These are phyloP conservation scores for Brachyistius frenatus DNA, from an alignment of 2,113 vertebrate species.

Conservation along the genomic window DNA sequence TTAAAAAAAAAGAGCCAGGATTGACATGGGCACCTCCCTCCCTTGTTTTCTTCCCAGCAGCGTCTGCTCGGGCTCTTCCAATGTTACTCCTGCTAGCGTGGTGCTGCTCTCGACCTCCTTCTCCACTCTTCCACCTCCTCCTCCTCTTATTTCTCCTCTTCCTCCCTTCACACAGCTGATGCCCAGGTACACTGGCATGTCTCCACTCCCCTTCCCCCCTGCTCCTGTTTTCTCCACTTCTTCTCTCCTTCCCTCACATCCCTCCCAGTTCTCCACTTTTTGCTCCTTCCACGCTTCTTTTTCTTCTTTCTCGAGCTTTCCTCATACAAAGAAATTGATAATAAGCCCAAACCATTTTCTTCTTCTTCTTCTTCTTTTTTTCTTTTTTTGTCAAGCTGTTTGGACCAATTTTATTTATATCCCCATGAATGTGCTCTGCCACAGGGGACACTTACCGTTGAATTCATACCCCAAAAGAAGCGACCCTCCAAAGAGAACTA, in stretches of 20 bases:
- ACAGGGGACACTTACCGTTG: no score
- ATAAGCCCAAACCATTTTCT: no score
- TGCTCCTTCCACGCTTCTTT: background rate
- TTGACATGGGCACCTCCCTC: slow-evolving; percentile 44
- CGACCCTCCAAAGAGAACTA: background rate
- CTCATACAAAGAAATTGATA: no score
- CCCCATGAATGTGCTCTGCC: slow-evolving; percentile 10
- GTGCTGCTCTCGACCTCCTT: slow-evolving; percentile 85
- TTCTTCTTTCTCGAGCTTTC: background rate
- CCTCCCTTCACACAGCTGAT: slow-evolving; percentile 82
- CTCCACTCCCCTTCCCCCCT: slow-evolving; percentile 36
- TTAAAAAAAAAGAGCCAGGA: background rate
- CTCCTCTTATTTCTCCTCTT: slow-evolving; percentile 77
- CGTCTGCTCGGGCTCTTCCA: slow-evolving; percentile 80
- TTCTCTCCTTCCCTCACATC: background rate
- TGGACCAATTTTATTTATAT: slow-evolving; percentile 32
- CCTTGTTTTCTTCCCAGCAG: slow-evolving; percentile 73
- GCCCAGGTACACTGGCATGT: slow-evolving; percentile 81
- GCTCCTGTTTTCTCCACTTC: no score
- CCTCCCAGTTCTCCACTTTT: background rate
- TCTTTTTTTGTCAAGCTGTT: slow-evolving; percentile 9
- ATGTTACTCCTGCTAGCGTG: slow-evolving; percentile 82
- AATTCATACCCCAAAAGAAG: no score
- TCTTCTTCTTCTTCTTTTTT: no score
- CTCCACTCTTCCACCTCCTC: slow-evolving; percentile 82